Evolutionary conservation across 2,797 vertebrate genomes (phyloP).

Genomic region (Crypturellus tataupa): DNA sequence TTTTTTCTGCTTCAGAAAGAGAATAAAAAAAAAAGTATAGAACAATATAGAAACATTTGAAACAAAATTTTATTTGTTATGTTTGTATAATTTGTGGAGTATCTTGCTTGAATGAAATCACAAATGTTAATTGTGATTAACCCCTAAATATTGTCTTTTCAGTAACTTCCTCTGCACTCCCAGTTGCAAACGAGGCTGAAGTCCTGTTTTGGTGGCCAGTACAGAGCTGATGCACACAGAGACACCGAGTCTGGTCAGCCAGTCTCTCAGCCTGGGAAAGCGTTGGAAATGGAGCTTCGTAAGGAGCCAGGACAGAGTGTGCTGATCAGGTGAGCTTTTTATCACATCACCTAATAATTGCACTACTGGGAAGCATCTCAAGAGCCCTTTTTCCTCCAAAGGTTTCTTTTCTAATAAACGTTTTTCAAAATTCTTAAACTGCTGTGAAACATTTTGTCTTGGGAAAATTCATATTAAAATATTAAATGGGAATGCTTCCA

Average conservation of each 20-base stretch:
- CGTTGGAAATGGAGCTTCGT: background rate
- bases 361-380: background rate
- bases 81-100: background rate
- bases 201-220: background rate
- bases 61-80: background rate
- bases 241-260: background rate
- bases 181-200: fast-evolving
- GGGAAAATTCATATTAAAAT: conserved; percentile 57
- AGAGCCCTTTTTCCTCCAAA: background rate
- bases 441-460: background rate
- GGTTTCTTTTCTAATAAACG: conserved; percentile 4
- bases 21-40: conserved; percentile 2
- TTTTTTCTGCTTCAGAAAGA: background rate
- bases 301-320: background rate
- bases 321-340: background rate
- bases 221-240: background rate
- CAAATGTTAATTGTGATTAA: background rate
- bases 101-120: background rate
- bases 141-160: background rate
- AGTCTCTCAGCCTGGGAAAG: background rate
- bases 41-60: background rate
- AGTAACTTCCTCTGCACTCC: background rate
- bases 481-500: conserved; percentile 58
- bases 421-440: conserved; percentile 41
- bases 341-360: background rate